Conservation (phyloP, 2,113 vertebrate genomes). For the Candoia aspera region DNA sequence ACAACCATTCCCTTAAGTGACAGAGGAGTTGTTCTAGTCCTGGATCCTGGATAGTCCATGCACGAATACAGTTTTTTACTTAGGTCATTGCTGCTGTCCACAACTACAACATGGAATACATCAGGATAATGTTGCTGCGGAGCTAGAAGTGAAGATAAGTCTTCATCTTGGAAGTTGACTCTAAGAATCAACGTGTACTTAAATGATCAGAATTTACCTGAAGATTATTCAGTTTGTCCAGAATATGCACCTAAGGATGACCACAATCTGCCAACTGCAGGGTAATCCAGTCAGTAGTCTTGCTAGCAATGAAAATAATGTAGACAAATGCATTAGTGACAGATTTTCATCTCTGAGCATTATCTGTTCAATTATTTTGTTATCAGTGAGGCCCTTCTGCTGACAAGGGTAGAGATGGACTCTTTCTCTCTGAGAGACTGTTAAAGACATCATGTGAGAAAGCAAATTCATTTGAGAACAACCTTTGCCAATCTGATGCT, state of each 20-base stretch:
- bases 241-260: not conserved
- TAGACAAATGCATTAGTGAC: constrained; percentile 5
- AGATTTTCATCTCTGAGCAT: not conserved
- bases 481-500: not conserved
- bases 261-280: not conserved
- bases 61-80: rapidly evolving
- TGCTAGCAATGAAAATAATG: constrained; percentile 28
- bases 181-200: constrained; percentile 6
- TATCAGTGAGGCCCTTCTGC: not conserved
- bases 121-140: not conserved
- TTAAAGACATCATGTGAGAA: constrained; percentile 21
- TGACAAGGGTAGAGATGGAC: not conserved
- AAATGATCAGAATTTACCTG: constrained; percentile 18
- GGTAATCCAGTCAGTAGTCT: constrained; percentile 23
- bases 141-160: not conserved
- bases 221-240: constrained; percentile 4
- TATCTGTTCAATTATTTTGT: not conserved
- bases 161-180: not conserved
- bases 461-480: not conserved
- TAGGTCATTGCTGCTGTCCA: not conserved
- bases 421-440: constrained; percentile 47
- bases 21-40: not conserved
- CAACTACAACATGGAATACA: not conserved
- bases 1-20: not conserved
- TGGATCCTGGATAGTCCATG: not conserved